Conservation (phyloP, 2,888 invertebrate genomes). For the Pyrrhopygopsis socrates region DNA sequence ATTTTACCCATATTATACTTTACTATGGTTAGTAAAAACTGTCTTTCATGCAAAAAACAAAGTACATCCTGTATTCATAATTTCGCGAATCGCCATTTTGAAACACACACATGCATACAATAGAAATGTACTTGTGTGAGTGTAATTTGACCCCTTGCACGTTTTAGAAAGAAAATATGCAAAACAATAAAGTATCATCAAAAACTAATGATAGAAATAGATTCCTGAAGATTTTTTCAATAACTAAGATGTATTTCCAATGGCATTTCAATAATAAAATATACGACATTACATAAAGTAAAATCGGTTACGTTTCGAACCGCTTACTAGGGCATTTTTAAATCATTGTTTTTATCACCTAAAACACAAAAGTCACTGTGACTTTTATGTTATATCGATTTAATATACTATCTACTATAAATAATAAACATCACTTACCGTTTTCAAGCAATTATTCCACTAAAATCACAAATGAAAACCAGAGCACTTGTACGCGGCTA, state of each 20-base stretch:
- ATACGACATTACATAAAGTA: neutral
- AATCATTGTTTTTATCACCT: neutral
- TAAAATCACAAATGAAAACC: no score
- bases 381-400: neutral
- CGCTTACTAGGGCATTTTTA: neutral
- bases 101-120: neutral
- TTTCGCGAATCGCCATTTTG: neutral
- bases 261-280: neutral
- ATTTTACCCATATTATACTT: no score
- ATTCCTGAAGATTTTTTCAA: constrained; percentile 16
- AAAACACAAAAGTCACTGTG: neutral
- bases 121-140: no score
- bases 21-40: no score
- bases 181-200: neutral
- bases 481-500: no score
- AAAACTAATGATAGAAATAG: constrained; percentile 20
- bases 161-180: neutral
- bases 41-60: no score
- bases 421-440: neutral
- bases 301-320: neutral
- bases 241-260: neutral
- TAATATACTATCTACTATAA: neutral
- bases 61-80: neutral
- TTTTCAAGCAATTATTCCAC: neutral
- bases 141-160: neutral